Evolutionary conservation across 2,888 invertebrate species (phyloP), one percentile per base, ranked within the genome.

Genomic region (Scaptodrosophila latifasciaeformis): DNA sequence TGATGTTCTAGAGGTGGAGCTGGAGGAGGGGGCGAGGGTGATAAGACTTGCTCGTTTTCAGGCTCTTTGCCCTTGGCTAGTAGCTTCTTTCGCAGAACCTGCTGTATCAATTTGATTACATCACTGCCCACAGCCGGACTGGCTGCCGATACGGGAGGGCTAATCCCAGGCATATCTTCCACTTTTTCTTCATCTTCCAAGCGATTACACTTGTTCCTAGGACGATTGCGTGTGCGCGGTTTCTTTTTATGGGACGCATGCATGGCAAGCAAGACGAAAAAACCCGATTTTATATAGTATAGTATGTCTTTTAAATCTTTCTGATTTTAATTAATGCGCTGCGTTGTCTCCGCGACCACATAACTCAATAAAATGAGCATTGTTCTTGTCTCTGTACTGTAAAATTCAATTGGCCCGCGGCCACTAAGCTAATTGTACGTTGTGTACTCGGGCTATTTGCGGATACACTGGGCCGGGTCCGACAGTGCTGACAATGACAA

Each of bases 191-290:
- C 18, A 1, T 19, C 54, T 2, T 37, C 49, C 9, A 31, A 24
- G 1, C 65, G 76, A 54, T 83, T 82, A 12, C 77, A 74, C 54
- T 83, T 84, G 56, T 83, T 83, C 62, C 59, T 74, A 7, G 82
- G 67, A 12, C 83, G 67, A 67, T 83, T 83, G 49, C 83, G 79
- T 51, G 69, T 64, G 42, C 83, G 74, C 0, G 65, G 39, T 44
- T 76, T 82, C 49, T 82, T 84, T 49, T 77, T 81, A 34, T 74
- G 71, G 10, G 40, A 59, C n/a, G 50, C 59, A 43, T 74, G 49
- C 72, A 65, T 71, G 40, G 27, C 44, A 17, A 5, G 3, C 24
- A 24, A 24, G n/a, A n/a, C n/a, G n/a, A n/a, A n/a, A n/a, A n/a
- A n/a, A n/a, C n/a, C n/a, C n/a, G n/a, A n/a, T n/a, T n/a, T n/a